Evolutionary conservation across 2,113 vertebrate genomes (phyloP).

Genomic region (Scolopax mira): DNA sequence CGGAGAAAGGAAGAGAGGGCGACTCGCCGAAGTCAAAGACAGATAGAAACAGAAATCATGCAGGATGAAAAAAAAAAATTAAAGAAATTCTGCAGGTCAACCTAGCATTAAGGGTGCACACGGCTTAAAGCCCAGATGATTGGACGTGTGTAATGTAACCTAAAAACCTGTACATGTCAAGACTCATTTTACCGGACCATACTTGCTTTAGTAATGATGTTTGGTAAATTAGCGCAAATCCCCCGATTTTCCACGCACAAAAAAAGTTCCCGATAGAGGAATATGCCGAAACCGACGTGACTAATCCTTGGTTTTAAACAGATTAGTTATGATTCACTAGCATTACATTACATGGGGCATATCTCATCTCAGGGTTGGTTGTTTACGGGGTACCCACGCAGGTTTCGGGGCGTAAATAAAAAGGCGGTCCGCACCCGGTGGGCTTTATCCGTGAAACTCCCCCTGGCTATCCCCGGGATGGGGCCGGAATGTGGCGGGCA

Average conservation of each 20-base stretch:
- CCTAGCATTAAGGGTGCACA: neutral
- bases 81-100: neutral
- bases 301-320: conserved; percentile 60
- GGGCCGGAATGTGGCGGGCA: rapidly evolving
- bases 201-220: conserved; percentile 44
- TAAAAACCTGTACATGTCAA: conserved; percentile 23
- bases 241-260: conserved; percentile 15
- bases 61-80: neutral
- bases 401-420: neutral
- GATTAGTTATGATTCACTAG: conserved; percentile 65
- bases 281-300: conserved; percentile 30
- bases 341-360: neutral
- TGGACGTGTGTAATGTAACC: neutral
- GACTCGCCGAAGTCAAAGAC: neutral
- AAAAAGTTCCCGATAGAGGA: conserved; percentile 1
- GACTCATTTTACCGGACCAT: conserved; percentile 8
- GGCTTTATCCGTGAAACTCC: neutral
- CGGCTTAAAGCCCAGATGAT: neutral
- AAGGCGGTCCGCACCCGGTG: rapidly evolving
- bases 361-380: neutral
- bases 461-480: rapidly evolving
- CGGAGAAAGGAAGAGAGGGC: neutral
- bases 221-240: conserved; percentile 51
- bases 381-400: neutral
- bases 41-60: neutral